phyloP scores from a whole-genome alignment of 1,140 invertebrate genomes.

The Calosoma granatense region DNA sequence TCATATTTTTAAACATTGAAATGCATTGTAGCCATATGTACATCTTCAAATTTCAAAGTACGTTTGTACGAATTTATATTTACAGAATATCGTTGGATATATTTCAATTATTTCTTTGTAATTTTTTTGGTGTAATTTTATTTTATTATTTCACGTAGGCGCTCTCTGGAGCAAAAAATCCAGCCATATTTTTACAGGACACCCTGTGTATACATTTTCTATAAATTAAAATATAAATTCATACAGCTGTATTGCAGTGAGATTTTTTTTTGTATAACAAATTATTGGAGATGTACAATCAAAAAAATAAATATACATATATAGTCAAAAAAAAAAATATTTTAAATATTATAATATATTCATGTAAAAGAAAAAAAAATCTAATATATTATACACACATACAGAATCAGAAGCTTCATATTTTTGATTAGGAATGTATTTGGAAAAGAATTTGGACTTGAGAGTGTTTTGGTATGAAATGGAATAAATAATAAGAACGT shows the following conservation, averaged over 20 bases:
- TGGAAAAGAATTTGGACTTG: not conserved
- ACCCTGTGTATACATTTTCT: too few species aligned
- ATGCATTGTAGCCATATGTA: too few species aligned
- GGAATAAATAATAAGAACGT: not conserved
- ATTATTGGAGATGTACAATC: not conserved
- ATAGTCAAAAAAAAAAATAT: not conserved
- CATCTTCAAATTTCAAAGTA: too few species aligned
- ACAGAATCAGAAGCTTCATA: not conserved
- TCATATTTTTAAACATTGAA: too few species aligned
- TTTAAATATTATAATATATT: slow-evolving; percentile 1
- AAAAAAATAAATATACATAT: not conserved
- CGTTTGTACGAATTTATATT: not conserved
- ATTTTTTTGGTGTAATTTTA: not conserved
- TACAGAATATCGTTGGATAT: not conserved
- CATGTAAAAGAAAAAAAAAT: not conserved
- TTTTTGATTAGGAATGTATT: not conserved
- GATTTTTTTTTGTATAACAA: not conserved
- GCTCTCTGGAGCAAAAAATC: not conserved
- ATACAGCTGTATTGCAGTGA: not conserved
- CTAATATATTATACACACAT: not conserved
- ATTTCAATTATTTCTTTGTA: not conserved
- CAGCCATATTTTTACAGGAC: not conserved
- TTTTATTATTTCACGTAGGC: not conserved
- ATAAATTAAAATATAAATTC: slow-evolving; percentile 1
- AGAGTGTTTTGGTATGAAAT: not conserved